A percentile compares a stretch with the other conserved stretches of the same genome.
Conservation (phyloP, 2,113 vertebrate genomes). For the Bos taurus region ARS-UCD2.0 NC_037338.1:68061501-68062000, state of each 20-base stretch:
- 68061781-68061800: not conserved
- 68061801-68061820: not conserved
- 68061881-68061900: not conserved
- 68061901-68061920: not conserved
- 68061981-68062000: not conserved
- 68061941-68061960: not conserved
- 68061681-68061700: not conserved
- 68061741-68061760: not conserved
- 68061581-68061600: not conserved
- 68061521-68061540: not conserved
- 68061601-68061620: not conserved
- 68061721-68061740: not conserved
- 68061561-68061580: not conserved
- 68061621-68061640: not conserved
- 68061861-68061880: not conserved
- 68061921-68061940: not conserved
- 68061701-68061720: not conserved
- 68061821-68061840: not conserved
- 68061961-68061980: not conserved
- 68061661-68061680: not conserved
- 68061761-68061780: not conserved
- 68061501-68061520: not conserved
- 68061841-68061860: not conserved
- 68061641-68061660: not conserved
- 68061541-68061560: not conserved